Base-by-base conservation (phyloP, 2,888 invertebrate genomes). In the Eristalis pertinax region DNA sequence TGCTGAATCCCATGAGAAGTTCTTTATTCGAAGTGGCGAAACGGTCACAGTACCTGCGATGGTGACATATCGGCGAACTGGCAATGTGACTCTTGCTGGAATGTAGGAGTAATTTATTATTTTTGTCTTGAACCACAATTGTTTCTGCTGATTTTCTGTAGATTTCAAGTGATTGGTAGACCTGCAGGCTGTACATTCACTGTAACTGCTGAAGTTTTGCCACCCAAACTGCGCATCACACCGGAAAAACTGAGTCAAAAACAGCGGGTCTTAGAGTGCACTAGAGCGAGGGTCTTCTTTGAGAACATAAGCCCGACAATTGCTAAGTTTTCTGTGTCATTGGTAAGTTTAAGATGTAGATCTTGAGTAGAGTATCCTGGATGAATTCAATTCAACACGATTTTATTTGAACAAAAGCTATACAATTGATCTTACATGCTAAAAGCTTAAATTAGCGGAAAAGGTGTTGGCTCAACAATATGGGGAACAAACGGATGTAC, bases 241-340 rank as follows among this genome's bases (percentile, higher is more conserved):
- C 91, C 90, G 8, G 84, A 58, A 1, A 78, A 60, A 7, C 82
- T 91, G 2, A 76, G 80, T 7, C 19, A 82, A 3, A 89, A 87
- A 0, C 68, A 91, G 8, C 84, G 85, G 2, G 91, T 92, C 26
- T 89, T 90, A 22, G 89, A 91, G 35, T 4, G n/a, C 2, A 69
- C 73, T 7, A 87, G 87, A 60, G 50, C 89, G 1, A 89, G 90
- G 41, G 80, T 92, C 24, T 92, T 90, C 38, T 90, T 92, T 43
- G 90, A 91, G 41, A 92, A 92, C 79, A 78, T 58, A 2, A 89
- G 91, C 29, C 91, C 92, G 3, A 91, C 92, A 0, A 82, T 89
- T 10, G 92, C 92, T 1, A 89, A 89, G 84, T 84, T 92, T 22
- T 80, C 81, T 2, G 77, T 92, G 79, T 87, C 79, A 26, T 69